Conservation (phyloP, 2,888 invertebrate genomes). For the Parnassius glacialis region DNA sequence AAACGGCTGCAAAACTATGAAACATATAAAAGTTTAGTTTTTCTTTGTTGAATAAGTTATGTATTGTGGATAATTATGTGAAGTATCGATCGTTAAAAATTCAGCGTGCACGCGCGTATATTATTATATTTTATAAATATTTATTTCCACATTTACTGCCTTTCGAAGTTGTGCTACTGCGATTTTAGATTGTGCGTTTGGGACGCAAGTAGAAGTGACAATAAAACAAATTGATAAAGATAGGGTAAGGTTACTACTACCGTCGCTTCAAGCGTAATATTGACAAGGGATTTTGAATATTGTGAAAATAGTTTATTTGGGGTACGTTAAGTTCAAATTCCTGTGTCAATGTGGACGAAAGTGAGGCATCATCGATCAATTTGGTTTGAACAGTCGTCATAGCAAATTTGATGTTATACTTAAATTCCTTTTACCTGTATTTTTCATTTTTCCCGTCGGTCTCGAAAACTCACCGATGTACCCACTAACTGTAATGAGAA, state of each 20-base stretch:
- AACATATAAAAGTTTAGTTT: no score
- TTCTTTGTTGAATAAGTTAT: no score
- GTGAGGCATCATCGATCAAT: constrained; percentile 6
- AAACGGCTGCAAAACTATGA: no score
- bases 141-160: constrained; percentile 37
- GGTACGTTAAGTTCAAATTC: constrained; percentile 4
- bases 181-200: constrained; percentile 28
- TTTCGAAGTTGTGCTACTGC: constrained; percentile 34
- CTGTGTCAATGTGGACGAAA: constrained; percentile 1
- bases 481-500: constrained; percentile 7
- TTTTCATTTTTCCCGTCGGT: not conserved
- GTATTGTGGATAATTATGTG: no score
- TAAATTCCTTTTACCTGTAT: not conserved
- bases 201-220: constrained; percentile 56
- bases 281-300: constrained; percentile 3
- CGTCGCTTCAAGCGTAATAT: constrained; percentile 9
- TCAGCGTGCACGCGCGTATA: constrained; percentile 14
- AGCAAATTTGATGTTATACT: constrained; percentile 3
- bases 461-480: constrained; percentile 3
- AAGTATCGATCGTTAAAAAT: not conserved
- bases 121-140: constrained; percentile 27
- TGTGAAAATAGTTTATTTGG: constrained; percentile 3
- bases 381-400: constrained; percentile 4
- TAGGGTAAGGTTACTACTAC: constrained; percentile 27
- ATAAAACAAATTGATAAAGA: constrained; percentile 46